Conservation (phyloP, 2,797 vertebrate genomes). For the Oryzias dopingdopingensis region DNA sequence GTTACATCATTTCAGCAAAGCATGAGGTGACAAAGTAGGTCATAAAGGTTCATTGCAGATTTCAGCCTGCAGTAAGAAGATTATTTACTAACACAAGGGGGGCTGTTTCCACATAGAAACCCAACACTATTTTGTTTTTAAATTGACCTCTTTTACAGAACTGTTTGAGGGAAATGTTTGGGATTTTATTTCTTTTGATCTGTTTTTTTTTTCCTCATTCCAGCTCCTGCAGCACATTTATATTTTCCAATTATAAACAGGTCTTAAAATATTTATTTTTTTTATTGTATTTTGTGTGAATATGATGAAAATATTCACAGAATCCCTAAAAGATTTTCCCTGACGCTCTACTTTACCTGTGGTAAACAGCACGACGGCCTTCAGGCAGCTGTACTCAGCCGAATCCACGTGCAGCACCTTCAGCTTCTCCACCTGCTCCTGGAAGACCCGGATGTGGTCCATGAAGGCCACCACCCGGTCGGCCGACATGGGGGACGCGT, state of each 20-base stretch:
- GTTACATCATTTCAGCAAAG: too few relatives aligned
- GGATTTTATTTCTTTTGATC: too few relatives aligned
- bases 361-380: slow-evolving; percentile 96
- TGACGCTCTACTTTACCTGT: slow-evolving; percentile 79
- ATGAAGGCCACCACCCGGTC: slow-evolving; percentile 97
- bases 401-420: slow-evolving; percentile 95
- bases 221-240: too few relatives aligned
- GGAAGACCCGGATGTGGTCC: slow-evolving; percentile 98
- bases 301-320: not conserved
- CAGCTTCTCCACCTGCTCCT: slow-evolving; percentile 97
- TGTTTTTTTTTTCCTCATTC: too few relatives aligned
- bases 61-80: not conserved
- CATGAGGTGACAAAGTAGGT: slow-evolving; percentile 1
- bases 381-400: slow-evolving; percentile 96
- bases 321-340: not conserved
- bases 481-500: slow-evolving; percentile 96
- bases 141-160: too few relatives aligned
- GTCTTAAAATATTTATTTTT: too few relatives aligned
- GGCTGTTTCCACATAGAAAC: not conserved
- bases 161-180: too few relatives aligned
- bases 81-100: not conserved
- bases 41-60: slow-evolving; percentile 4
- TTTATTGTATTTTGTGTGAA: too few relatives aligned
- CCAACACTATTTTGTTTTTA: too few relatives aligned
- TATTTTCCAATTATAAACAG: too few relatives aligned